Conservation (phyloP, 2,797 vertebrate genomes). For the Gallinago solitaria region DNA sequence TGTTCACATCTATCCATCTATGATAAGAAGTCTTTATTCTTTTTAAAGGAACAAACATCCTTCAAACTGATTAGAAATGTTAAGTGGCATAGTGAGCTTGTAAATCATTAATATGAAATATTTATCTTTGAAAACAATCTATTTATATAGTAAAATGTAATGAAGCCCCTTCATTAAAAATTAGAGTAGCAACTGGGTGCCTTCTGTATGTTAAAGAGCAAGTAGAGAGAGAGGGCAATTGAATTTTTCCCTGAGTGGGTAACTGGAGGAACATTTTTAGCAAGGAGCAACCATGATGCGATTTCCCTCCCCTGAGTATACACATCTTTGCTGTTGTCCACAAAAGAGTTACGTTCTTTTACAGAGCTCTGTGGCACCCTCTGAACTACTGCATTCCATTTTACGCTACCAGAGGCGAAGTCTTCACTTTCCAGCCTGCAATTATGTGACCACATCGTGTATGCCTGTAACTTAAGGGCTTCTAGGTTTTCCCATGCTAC, state of each 20-base stretch:
- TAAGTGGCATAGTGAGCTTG: neutral
- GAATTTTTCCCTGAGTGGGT: neutral
- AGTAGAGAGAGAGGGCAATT: neutral
- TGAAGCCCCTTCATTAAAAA: neutral
- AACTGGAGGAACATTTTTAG: neutral
- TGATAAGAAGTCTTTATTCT: neutral
- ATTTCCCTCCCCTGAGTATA: neutral
- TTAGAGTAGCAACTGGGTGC: neutral
- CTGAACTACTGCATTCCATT: neutral
- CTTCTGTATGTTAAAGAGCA: neutral
- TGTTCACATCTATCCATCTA: neutral
- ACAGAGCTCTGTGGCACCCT: accelerated
- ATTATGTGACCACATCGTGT: neutral
- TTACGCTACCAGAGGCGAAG: accelerated
- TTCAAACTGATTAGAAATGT: neutral
- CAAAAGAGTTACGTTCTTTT: neutral
- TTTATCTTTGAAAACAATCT: neutral
- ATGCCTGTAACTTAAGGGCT: neutral
- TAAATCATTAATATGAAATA: neutral
- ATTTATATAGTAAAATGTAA: neutral
- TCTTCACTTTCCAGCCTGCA: neutral
- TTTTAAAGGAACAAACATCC: neutral
- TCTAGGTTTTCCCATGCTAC: neutral
- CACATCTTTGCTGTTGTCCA: neutral
- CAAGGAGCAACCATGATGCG: accelerated